phyloP scores from a whole-genome alignment of 2,888 invertebrate genomes.

The Acronicta psi region DNA sequence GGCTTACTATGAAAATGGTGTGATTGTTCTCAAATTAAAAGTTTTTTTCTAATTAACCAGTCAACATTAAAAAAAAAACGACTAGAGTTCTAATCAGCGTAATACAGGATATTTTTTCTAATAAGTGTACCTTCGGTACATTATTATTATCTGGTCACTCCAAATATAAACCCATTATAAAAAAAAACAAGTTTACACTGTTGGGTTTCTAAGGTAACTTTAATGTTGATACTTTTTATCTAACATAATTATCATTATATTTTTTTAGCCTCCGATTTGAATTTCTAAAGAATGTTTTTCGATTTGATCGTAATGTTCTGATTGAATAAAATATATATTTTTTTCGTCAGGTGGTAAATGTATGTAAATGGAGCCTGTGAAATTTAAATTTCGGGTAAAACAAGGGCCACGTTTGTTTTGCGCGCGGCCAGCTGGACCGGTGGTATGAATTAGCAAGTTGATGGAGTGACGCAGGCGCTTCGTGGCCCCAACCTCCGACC shows the following conservation, averaged over 20 bases:
- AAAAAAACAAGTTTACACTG: too few relatives aligned
- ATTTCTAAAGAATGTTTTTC: constrained; percentile 28
- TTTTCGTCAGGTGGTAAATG: constrained; percentile 51
- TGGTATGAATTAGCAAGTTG: constrained; percentile 69
- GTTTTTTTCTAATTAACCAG: too few relatives aligned
- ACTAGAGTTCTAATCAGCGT: too few relatives aligned
- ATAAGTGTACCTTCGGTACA: too few relatives aligned
- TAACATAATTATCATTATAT: background rate
- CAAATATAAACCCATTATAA: too few relatives aligned
- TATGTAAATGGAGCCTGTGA: constrained; percentile 46
- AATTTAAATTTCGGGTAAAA: constrained; percentile 53
- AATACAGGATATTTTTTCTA: too few relatives aligned
- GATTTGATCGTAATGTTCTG: constrained; percentile 17
- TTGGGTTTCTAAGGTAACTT: constrained; percentile 1
- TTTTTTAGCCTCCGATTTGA: constrained; percentile 16
- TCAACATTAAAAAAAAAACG: too few relatives aligned
- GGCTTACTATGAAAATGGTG: too few relatives aligned
- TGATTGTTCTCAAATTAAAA: too few relatives aligned
- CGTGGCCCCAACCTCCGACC: constrained; percentile 66
- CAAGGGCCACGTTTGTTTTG: constrained; percentile 62
- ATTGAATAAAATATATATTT: constrained; percentile 47
- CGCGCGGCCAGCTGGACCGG: constrained; percentile 60
- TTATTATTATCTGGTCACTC: too few relatives aligned
- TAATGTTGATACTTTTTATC: constrained; percentile 12
- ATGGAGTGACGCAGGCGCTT: constrained; percentile 61